These are phyloP conservation scores for Drosophila barbarae DNA, from an alignment of 2,888 invertebrate species.

Conservation along the genomic window DNA sequence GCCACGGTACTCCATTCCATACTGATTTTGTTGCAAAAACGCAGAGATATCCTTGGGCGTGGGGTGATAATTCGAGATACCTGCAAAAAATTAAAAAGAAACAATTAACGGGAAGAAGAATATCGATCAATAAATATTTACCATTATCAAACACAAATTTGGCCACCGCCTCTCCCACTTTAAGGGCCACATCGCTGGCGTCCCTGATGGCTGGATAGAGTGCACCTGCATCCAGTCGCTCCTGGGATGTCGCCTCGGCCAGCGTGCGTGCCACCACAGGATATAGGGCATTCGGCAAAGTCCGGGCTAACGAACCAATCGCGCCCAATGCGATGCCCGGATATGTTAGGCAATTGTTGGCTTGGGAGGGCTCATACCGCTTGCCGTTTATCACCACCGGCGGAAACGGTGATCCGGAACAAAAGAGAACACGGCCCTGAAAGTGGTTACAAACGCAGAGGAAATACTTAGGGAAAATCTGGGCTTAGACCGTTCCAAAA, in stretches of 20 bases:
- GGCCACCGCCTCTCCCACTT: slow-evolving; percentile 23
- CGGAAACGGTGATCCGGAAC: slow-evolving; percentile 52
- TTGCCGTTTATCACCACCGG: slow-evolving; percentile 49
- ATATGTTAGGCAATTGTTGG: slow-evolving; percentile 50
- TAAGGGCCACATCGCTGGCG: slow-evolving; percentile 28
- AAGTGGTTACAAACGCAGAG: background rate
- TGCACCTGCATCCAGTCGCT: slow-evolving; percentile 15
- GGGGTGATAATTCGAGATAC: slow-evolving; percentile 27
- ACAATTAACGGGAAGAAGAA: background rate
- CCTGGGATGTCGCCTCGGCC: slow-evolving; percentile 10
- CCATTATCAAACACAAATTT: slow-evolving; percentile 36
- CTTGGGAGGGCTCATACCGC: slow-evolving; percentile 42
- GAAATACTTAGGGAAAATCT: too few relatives aligned
- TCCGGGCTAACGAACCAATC: slow-evolving; percentile 17
- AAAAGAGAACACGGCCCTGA: slow-evolving; percentile 54
- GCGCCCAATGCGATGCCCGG: slow-evolving; percentile 50
- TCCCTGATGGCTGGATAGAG: slow-evolving; percentile 32
- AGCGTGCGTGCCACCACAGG: slow-evolving; percentile 33
- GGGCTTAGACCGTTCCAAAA: background rate
- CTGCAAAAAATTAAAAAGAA: background rate
- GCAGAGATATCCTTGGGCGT: slow-evolving; percentile 30
- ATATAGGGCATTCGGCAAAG: slow-evolving; percentile 38
- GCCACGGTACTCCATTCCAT: slow-evolving; percentile 18
- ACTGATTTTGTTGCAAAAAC: slow-evolving; percentile 11
- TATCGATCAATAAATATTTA: background rate